These are phyloP conservation scores for Lacerta bilineata DNA, from an alignment of 2,797 vertebrate species.

Conservation along the genomic window DNA sequence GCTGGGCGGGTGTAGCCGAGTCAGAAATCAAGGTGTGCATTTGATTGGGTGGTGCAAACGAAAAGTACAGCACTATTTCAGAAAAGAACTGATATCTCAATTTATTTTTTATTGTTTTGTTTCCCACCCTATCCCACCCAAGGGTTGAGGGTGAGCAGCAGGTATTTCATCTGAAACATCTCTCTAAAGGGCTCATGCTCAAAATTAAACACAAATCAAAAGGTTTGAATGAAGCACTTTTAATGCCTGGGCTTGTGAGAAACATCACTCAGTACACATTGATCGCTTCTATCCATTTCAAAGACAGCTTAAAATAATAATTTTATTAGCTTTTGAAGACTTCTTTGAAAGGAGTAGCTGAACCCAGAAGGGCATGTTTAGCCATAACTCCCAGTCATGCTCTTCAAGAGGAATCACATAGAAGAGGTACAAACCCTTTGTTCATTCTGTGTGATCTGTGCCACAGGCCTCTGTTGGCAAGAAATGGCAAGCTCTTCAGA, in stretches of 20 bases:
- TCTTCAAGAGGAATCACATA: neutral
- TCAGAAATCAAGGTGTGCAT: neutral
- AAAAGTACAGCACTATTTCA: neutral
- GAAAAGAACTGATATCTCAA: neutral
- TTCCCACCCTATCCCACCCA: neutral
- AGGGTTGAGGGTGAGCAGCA: neutral
- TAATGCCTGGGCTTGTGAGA: neutral
- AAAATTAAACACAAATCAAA: slow-evolving; percentile 30
- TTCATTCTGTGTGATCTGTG: neutral
- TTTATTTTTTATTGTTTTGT: neutral
- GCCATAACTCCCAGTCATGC: neutral
- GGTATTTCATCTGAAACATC: neutral
- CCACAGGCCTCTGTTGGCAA: neutral
- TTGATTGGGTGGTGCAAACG: neutral
- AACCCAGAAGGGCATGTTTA: neutral
- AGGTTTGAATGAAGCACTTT: neutral
- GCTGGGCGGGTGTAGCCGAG: neutral
- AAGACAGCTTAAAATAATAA: neutral
- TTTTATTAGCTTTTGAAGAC: slow-evolving; percentile 42
- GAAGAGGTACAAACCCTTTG: neutral
- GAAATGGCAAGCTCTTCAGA: neutral
- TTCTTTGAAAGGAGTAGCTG: slow-evolving; percentile 27
- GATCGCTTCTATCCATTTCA: slow-evolving; percentile 31
- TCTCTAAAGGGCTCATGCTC: neutral
- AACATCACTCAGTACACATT: slow-evolving; percentile 11